phyloP scores from a whole-genome alignment of 2,888 invertebrate genomes.

The Diarsia mendica region DNA sequence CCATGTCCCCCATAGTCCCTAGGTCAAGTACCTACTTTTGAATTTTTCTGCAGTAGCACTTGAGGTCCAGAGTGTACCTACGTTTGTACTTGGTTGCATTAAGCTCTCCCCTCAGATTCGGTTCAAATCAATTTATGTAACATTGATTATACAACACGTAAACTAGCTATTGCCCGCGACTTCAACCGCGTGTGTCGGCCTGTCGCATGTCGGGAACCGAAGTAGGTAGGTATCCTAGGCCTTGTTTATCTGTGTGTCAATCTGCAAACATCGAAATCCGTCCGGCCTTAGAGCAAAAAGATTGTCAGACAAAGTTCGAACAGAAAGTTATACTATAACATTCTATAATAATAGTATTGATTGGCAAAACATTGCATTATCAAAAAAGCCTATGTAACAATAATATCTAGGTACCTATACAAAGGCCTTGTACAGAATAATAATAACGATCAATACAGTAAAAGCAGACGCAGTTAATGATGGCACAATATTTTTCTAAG shows the following conservation, averaged over 20 bases:
- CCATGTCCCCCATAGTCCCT: too few species aligned
- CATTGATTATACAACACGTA: too few species aligned
- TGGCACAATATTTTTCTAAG: constrained; percentile 2
- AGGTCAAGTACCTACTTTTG: too few species aligned
- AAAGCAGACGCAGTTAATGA: not conserved
- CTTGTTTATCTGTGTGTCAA: not conserved
- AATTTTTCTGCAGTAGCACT: too few species aligned
- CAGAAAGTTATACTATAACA: not conserved
- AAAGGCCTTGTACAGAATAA: not conserved
- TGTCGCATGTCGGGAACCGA: too few species aligned
- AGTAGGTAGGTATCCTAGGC: not conserved
- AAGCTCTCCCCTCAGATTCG: too few species aligned
- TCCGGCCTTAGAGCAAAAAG: not conserved
- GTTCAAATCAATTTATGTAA: too few species aligned
- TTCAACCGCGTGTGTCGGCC: too few species aligned
- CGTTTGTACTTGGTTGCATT: too few species aligned
- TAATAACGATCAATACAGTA: not conserved
- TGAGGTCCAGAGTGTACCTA: too few species aligned
- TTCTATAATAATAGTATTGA: not conserved
- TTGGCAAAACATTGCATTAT: not conserved
- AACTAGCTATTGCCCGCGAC: too few species aligned
- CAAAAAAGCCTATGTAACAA: not conserved
- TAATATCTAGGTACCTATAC: not conserved
- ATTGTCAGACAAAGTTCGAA: not conserved
- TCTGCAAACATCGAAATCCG: not conserved